Base-by-base conservation (phyloP, 1,140 invertebrate genomes). In the Pseudachorutes palmiensis region DNA sequence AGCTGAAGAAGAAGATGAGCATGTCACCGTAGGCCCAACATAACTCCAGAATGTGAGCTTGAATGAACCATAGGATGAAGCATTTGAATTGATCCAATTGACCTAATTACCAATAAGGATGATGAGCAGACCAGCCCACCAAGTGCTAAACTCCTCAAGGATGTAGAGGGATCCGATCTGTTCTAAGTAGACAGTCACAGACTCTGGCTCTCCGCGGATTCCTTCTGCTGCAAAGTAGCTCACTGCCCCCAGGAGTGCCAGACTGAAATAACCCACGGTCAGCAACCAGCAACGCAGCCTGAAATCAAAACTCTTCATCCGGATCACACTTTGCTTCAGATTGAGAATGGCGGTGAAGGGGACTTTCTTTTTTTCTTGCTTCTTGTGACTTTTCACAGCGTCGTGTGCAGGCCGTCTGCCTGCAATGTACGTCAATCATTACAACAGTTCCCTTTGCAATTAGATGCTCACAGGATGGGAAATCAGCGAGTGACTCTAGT, bases 1-100 rank as follows among this genome's bases (percentile, higher is more conserved):
- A 33, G 9, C 32, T 48, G 36, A 68, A 68, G 5, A 68, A n/a
- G 3, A 68, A 28, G 16, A 68, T 60, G 28, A 68, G 32, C 55
- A 68, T 65, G 45, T 68, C 67, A 22, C 67, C 67, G 32, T 64
- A 68, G 19, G 49, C 62, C 67, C 67, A 68, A 12, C 36, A 22
- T 16, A 68, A 31, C 28, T 68, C 67, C 67, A 68, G 58, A 26
- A 65, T 30, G 31, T 59, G 49, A 59, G 62, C 67, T 68, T 22
- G 14, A 24, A 3, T 2, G 26, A 12, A 5, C 32, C 32, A 12
- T 12, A 64, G n/a, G 3, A 64, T 14, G 12, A 55, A 22, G 5
- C 32, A 3, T 64, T 3, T 29, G 24, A 5, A n/a, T n/a, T n/a
- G n/a, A 62, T 30, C 2, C 12, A 65, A 14, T 65, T 30, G 9